Conservation (phyloP, 2,113 vertebrate species). For the Atractosteus spatula region DNA sequence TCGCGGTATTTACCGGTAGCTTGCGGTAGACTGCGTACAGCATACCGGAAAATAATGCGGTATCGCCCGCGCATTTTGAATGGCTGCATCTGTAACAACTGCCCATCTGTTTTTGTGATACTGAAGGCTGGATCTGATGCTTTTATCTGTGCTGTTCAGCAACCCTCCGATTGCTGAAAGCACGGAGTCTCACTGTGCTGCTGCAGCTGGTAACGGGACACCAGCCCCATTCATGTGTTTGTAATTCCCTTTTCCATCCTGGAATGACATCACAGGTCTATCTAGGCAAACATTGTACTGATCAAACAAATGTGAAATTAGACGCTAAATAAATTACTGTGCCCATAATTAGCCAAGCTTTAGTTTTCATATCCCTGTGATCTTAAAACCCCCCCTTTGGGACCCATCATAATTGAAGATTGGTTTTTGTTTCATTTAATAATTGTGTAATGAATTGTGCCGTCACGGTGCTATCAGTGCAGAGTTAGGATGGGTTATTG, state of each 20-base stretch:
- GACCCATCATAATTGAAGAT: slow-evolving; percentile 15
- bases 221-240: slow-evolving; percentile 13
- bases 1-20: too few species aligned
- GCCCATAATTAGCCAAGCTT: slow-evolving; percentile 42
- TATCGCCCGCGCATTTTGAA: too few species aligned
- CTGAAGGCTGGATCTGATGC: too few species aligned
- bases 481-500: too few species aligned
- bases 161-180: slow-evolving; percentile 40
- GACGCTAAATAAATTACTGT: slow-evolving; percentile 47
- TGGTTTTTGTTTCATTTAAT: slow-evolving; percentile 24
- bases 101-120: too few species aligned
- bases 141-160: too few species aligned
- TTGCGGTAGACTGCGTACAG: too few species aligned
- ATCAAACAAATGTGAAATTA: slow-evolving; percentile 33
- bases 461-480: too few species aligned
- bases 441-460: slow-evolving; percentile 49
- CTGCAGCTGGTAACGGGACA: too few species aligned
- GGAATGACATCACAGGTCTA: slow-evolving; percentile 51
- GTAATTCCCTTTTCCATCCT: slow-evolving; percentile 10
- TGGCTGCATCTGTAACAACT: too few species aligned
- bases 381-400: slow-evolving; percentile 23
- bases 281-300: slow-evolving; percentile 34
- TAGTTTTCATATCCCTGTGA: slow-evolving; percentile 40
- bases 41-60: too few species aligned
- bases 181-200: slow-evolving; percentile 48